Evolutionary conservation across 92 coral and sea anemone species (phyloP), one percentile per base, ranked within the genome.

Genomic region (Paragorgia papillata): DNA sequence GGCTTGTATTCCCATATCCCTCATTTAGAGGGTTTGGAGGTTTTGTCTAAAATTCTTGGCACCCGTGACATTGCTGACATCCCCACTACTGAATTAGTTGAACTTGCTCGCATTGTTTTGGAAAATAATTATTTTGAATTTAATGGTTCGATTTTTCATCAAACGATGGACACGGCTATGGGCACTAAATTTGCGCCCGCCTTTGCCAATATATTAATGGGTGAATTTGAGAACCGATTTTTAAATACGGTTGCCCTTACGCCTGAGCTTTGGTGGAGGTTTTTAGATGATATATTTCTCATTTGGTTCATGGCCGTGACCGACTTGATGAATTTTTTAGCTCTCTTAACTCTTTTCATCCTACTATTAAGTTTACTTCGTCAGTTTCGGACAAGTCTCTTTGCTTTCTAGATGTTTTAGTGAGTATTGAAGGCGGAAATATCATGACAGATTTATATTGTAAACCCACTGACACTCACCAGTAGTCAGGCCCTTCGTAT

Each of bases 381-480:
- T 40, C 50, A 1, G 37, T 73, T 27, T 61, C 81, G 41, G 59
- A 17, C 53, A 62, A 29, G 14, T 40, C 34, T 34, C 61, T 74
- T 46, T 67, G 81, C 28, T 74, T 73, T 54, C 75, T 74, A 62
- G 75, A 82, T 64, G 81, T 74, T 51, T 50, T 37, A 40, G 69
- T 82, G 9, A 54, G 28, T 43, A 1, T 64, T 0, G 31, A 49
- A 0, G 49, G 64, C 64, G 83, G 64, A 17, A 46, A 48, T 2
- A 25, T 69, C 29, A 17, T 15, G 17, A 80, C 84, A 34, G 62
- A 80, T 50, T 55, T 80, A 21, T 69, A 68, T 40, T 26, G 20
- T 62, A 80, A 80, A 68, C 78, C 59, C 24, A 80, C 84, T 40
- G 84, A 80, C 53, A 69, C 35, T 69, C 26, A 83, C 83, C 46